Percentiles rank a stretch among this genome's conserved stretches.
Conservation (phyloP, 2,888 invertebrate species). For the Deilephila porcellus region DNA sequence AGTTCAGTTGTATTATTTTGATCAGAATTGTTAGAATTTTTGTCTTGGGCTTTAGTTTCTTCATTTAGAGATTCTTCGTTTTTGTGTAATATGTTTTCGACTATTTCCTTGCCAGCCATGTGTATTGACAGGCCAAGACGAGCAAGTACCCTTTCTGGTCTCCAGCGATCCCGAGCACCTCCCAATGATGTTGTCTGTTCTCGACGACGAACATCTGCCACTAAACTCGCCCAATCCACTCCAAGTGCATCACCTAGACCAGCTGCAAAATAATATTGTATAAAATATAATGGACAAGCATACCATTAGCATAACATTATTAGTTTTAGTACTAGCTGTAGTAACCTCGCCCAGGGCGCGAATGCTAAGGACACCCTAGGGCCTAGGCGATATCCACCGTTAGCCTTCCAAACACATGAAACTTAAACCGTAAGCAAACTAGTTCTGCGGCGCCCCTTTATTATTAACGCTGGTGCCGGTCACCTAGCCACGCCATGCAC, state of each 20-base stretch:
- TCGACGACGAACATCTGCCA: slow-evolving; percentile 89
- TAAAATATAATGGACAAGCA: too few species aligned
- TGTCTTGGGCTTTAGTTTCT: slow-evolving; percentile 50
- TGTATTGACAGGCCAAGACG: slow-evolving; percentile 92
- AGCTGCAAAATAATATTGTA: slow-evolving; percentile 56
- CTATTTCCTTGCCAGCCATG: slow-evolving; percentile 87
- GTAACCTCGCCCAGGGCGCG: too few species aligned
- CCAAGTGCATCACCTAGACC: slow-evolving; percentile 95
- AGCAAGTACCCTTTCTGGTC: slow-evolving; percentile 90
- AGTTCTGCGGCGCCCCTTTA: too few species aligned
- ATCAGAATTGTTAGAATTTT: slow-evolving; percentile 46
- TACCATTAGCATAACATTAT: too few species aligned
- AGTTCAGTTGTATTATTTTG: slow-evolving; percentile 52
- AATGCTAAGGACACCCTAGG: too few species aligned
- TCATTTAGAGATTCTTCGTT: slow-evolving; percentile 60
- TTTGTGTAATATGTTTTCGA: slow-evolving; percentile 69
- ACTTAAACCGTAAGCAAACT: too few species aligned
- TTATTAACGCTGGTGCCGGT: too few species aligned
- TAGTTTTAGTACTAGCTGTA: too few species aligned
- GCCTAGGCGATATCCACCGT: too few species aligned
- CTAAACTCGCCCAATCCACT: slow-evolving; percentile 97
- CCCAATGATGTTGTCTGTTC: slow-evolving; percentile 79
- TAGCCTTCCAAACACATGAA: too few species aligned
- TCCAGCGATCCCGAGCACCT: slow-evolving; percentile 91
- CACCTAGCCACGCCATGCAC: too few species aligned